Evolutionary conservation across 2,113 vertebrate genomes (phyloP).

Genomic region (Thalassarche chlororhynchos): DNA sequence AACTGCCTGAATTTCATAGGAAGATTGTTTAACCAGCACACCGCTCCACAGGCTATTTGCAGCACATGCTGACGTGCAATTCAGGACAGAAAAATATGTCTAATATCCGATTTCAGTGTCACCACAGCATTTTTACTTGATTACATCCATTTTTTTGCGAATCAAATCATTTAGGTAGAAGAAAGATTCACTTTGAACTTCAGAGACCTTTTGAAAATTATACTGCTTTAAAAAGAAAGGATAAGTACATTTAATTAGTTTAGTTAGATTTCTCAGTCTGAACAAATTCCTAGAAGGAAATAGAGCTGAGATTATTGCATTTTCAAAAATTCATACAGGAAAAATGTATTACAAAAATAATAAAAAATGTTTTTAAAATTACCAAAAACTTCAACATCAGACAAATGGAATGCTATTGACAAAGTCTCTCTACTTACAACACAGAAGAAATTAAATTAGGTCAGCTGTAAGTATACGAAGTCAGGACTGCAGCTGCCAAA

Average conservation of each 20-base stretch:
- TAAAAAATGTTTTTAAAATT: fast-evolving
- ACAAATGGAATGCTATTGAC: not conserved
- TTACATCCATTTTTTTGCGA: not conserved
- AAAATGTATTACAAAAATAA: not conserved
- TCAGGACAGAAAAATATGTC: not conserved
- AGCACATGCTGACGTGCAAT: not conserved
- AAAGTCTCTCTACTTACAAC: not conserved
- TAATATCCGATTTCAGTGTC: not conserved
- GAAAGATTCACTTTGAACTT: not conserved
- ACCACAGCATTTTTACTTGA: not conserved
- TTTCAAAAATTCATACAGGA: not conserved
- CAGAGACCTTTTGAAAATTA: not conserved
- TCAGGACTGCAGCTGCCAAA: not conserved
- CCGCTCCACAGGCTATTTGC: not conserved
- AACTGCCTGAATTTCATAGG: not conserved
- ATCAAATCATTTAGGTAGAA: not conserved
- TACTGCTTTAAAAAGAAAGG: not conserved
- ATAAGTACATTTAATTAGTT: not conserved
- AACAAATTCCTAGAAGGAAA: not conserved
- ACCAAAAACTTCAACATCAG: not conserved
- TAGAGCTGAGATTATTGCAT: not conserved
- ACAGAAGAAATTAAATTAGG: not conserved
- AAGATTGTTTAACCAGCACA: not conserved
- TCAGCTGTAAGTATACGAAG: not conserved
- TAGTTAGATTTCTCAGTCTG: not conserved